Evolutionary conservation across 2,888 invertebrate genomes (phyloP).

Genomic region (Cephus pygmeus): DNA sequence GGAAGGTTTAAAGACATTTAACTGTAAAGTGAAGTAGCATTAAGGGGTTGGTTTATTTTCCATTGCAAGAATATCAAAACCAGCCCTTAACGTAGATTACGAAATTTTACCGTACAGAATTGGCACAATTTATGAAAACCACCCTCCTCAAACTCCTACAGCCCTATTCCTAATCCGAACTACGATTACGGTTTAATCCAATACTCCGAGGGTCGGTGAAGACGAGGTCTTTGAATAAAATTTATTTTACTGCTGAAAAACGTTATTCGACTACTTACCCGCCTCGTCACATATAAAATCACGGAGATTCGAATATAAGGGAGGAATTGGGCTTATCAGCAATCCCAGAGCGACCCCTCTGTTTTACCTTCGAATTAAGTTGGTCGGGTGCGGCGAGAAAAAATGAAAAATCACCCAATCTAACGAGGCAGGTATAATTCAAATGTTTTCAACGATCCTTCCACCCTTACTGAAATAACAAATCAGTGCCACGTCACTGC

Average conservation of each 20-base stretch:
- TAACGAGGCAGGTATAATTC: background rate
- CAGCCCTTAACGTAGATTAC: background rate
- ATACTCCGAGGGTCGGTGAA: background rate
- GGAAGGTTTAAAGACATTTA: background rate
- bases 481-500: background rate
- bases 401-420: background rate
- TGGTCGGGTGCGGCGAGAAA: background rate
- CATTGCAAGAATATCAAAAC: background rate
- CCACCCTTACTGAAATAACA: no score
- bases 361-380: background rate
- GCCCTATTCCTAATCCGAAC: background rate
- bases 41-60: background rate
- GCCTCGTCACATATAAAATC: background rate
- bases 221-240: background rate
- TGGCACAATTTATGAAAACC: background rate
- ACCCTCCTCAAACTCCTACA: background rate
- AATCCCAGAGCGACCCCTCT: background rate
- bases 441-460: no score
- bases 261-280: background rate
- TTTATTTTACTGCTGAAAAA: background rate
- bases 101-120: background rate
- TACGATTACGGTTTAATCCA: background rate
- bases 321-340: background rate
- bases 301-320: background rate
- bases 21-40: background rate